Base-by-base conservation (phyloP, 2,888 invertebrate genomes). In the Scrobipalpa atriplicella region DNA sequence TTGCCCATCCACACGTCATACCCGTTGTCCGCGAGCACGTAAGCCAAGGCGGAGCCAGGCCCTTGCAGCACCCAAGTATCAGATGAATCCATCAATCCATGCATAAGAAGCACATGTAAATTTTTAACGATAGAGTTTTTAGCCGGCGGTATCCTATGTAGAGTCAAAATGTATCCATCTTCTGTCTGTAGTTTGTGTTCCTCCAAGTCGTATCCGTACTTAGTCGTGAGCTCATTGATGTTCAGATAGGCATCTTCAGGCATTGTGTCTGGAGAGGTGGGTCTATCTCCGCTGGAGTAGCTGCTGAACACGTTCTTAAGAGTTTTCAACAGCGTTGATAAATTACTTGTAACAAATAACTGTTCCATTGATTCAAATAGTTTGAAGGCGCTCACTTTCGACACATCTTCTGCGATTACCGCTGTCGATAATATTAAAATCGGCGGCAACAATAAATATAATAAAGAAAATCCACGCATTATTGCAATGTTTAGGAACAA, bases 1-100 rank as follows among this genome's bases (percentile, higher is more conserved):
- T 98, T 98, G 0, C 96, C 97, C 80, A 98, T 79, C 98, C 98
- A 98, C 0, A 96, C 95, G 73, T 96, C 96, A 75, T 94, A 96
- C 3, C 95, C 95, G 60, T 85, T 77, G 69, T 96, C 95, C 0
- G 95, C 93, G 66, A 96, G 91, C 76, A 95, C 91, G 85, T 94
- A 96, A 73, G 86, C 97, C 66, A 92, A 70, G 74, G 92, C 94
- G 71, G 94, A 93, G 64, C 93, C 86, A 3, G 93, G 95, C 13
- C 95, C 95, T 75, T 94, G 94, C 0, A 95, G 84, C 0, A 97
- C 89, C 95, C 95, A 97, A 81, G 95, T 95, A 0, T 95, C 94
- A 0, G 96, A 95, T 66, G 95, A 95, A 18, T 95, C 94, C 11
- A 96, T 78, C 7, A 98, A 86, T 0, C 98, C 98, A 77, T 98